These are phyloP conservation scores for Chinchilla lanigera DNA, from an alignment of 2,113 vertebrate genomes.

Conservation along the genomic window DNA sequence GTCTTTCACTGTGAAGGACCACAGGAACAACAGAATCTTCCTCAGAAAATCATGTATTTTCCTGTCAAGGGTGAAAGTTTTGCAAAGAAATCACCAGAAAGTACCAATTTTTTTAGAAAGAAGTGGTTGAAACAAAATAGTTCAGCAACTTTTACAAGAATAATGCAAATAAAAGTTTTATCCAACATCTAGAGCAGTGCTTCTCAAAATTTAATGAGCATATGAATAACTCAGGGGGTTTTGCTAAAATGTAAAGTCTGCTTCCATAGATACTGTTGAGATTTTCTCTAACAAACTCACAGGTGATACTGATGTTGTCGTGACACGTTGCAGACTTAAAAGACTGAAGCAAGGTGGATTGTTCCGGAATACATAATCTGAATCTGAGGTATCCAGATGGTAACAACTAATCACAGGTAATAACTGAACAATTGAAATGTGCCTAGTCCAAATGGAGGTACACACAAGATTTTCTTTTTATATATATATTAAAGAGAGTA, in stretches of 20 bases:
- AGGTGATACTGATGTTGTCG: neutral
- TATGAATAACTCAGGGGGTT: neutral
- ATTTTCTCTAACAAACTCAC: neutral
- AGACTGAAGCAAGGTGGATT: neutral
- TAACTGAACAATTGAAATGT: neutral
- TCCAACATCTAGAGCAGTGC: neutral
- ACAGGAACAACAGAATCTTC: neutral
- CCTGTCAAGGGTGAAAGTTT: neutral
- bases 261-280: neutral
- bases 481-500: too few species aligned
- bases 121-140: slow-evolving; percentile 34
- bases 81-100: neutral
- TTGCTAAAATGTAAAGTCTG: neutral
- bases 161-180: neutral
- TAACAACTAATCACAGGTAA: neutral
- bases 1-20: neutral
- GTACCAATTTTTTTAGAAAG: neutral
- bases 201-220: neutral
- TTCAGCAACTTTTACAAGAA: slow-evolving; percentile 2
- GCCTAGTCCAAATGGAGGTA: neutral
- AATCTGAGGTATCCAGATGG: neutral
- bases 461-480: too few species aligned
- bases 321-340: neutral
- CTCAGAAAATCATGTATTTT: neutral
- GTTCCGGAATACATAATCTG: neutral